phyloP scores from a whole-genome alignment of 2,113 vertebrate species.

The Poecilia latipinna region DNA sequence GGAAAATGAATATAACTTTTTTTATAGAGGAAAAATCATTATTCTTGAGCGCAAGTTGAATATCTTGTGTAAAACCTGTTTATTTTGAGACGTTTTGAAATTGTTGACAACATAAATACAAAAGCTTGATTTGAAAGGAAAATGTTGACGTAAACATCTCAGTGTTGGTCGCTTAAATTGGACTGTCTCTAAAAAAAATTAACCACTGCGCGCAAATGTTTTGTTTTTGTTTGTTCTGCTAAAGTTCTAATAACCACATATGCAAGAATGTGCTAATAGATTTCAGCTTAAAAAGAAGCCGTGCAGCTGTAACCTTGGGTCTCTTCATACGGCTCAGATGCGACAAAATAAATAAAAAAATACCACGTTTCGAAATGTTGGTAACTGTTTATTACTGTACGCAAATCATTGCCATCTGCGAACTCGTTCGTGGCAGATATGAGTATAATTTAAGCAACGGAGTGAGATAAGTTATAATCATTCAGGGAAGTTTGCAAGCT shows the following conservation, averaged over 20 bases:
- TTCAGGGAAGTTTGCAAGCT: background rate
- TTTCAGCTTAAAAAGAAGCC: background rate
- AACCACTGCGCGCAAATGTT: background rate
- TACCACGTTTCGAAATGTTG: constrained; percentile 31
- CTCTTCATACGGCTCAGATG: background rate
- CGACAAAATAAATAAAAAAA: background rate
- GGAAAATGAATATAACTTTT: background rate
- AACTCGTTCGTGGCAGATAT: constrained; percentile 29
- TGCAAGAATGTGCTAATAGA: background rate
- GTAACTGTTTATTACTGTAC: constrained; percentile 37
- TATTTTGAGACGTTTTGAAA: background rate
- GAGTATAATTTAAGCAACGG: constrained; percentile 13
- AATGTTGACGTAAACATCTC: background rate
- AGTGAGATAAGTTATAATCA: background rate
- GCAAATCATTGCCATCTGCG: constrained; percentile 26
- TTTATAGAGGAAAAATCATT: background rate
- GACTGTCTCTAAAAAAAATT: background rate
- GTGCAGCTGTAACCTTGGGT: background rate
- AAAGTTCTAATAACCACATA: background rate
- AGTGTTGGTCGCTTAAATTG: background rate
- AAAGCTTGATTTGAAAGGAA: background rate
- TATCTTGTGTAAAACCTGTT: constrained; percentile 11
- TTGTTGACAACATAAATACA: background rate
- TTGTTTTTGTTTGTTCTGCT: background rate
- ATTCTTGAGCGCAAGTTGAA: background rate